Conservation (phyloP, 2,888 invertebrate species). For the Phaedon cochleariae region DNA sequence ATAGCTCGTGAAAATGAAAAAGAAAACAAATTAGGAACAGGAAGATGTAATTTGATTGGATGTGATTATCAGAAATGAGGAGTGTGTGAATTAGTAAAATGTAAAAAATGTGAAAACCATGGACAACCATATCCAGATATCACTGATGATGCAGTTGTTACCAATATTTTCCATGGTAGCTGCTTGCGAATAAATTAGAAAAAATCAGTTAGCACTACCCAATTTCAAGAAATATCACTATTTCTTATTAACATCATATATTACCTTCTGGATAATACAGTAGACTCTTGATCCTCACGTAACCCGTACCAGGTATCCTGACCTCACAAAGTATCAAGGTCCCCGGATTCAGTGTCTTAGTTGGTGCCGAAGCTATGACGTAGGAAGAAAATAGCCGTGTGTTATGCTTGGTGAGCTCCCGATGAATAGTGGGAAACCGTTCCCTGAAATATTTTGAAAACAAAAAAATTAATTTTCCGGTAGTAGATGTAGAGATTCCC, state of each 20-base stretch:
- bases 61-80: no score
- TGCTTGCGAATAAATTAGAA: background rate
- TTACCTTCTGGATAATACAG: slow-evolving; percentile 57
- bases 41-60: no score
- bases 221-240: no score
- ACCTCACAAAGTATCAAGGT: slow-evolving; percentile 59
- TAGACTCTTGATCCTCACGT: slow-evolving; percentile 57
- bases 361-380: slow-evolving; percentile 51
- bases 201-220: background rate
- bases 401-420: slow-evolving; percentile 55
- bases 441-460: no score
- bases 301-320: slow-evolving; percentile 60
- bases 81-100: no score
- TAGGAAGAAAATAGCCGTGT: slow-evolving; percentile 54
- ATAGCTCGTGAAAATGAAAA: no score
- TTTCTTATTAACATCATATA: slow-evolving; percentile 6
- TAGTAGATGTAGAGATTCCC: no score
- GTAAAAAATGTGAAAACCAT: no score
- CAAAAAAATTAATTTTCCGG: no score
- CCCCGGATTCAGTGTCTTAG: slow-evolving; percentile 52
- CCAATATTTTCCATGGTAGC: background rate
- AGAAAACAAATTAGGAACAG: no score
- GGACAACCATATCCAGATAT: no score
- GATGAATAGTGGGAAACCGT: slow-evolving; percentile 55
- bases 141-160: background rate